A percentile compares a stretch with the other conserved stretches of the same genome.
Evolutionary conservation across 2,113 vertebrate species (phyloP).

Genomic region (Myanophis thanlyinensis): DNA sequence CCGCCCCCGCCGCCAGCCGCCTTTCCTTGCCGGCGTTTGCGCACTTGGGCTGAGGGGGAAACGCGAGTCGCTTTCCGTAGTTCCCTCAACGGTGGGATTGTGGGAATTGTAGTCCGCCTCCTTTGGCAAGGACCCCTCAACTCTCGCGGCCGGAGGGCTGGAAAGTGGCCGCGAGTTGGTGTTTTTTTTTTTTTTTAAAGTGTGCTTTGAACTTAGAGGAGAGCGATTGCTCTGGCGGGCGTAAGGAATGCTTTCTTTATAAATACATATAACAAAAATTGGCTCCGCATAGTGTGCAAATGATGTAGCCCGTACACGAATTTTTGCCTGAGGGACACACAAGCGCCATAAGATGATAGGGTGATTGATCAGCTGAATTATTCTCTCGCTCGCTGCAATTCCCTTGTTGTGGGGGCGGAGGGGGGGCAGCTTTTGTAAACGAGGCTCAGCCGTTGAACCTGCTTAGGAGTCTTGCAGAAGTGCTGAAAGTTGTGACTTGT

Average conservation of each 20-base stretch:
- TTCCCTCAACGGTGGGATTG: not conserved
- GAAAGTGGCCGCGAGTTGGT: no score
- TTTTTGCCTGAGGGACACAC: not conserved
- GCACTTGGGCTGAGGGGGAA: not conserved
- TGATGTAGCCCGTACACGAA: not conserved
- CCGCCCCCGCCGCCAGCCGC: no score
- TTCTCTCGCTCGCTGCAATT: not conserved
- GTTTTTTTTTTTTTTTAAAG: no score
- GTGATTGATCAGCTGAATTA: not conserved
- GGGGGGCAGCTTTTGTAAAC: not conserved
- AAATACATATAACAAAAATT: not conserved
- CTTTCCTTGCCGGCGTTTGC: rapidly evolving
- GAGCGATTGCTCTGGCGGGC: not conserved
- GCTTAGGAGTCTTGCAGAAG: not conserved
- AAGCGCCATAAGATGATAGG: not conserved
- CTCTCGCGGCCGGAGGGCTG: no score
- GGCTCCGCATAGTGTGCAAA: not conserved
- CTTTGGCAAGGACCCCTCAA: not conserved
- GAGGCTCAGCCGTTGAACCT: not conserved
- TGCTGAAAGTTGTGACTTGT: not conserved
- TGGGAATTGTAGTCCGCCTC: not conserved
- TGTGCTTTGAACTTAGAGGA: not conserved
- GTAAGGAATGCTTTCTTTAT: not conserved
- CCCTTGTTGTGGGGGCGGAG: not conserved
- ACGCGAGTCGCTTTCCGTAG: no score